Conservation (phyloP, 2,797 vertebrate genomes). For the Schizopygopsis malacanthus region DNA sequence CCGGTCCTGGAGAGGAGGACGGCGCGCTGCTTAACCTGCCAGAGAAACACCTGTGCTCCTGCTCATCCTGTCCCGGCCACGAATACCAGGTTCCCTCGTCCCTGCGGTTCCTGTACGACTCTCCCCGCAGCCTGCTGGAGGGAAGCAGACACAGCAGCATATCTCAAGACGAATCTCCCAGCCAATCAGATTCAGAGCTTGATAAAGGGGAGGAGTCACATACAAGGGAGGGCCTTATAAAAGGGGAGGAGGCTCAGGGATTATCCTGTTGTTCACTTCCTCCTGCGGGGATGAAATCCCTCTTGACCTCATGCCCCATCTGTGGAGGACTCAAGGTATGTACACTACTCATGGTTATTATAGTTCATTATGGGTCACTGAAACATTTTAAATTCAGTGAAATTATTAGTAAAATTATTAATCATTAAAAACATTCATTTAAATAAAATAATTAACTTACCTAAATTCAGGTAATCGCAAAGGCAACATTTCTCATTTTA, state of each 20-base stretch:
- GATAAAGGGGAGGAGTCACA: constrained; percentile 5
- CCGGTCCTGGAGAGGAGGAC: constrained; percentile 82
- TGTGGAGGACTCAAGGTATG: constrained; percentile 93
- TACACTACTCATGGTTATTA: background rate
- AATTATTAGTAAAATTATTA: too few relatives aligned
- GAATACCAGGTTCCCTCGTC: constrained; percentile 89
- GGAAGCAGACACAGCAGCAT: background rate
- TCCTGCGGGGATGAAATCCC: constrained; percentile 75
- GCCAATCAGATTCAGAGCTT: constrained; percentile 20
- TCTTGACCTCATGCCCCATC: constrained; percentile 83
- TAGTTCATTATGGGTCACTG: background rate
- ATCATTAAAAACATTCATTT: too few relatives aligned
- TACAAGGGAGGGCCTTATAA: constrained; percentile 9
- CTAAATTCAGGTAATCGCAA: too few relatives aligned
- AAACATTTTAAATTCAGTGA: too few relatives aligned
- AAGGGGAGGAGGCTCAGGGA: constrained; percentile 71
- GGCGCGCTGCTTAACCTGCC: constrained; percentile 84
- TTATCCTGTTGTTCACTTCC: constrained; percentile 68
- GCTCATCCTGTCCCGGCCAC: constrained; percentile 65
- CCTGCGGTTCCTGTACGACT: constrained; percentile 85
- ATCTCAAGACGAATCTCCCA: constrained; percentile 20
- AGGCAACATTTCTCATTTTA: too few relatives aligned
- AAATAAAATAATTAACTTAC: too few relatives aligned
- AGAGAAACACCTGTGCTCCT: constrained; percentile 85
- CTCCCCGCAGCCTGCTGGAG: constrained; percentile 80